Evolutionary conservation across 2,797 vertebrate species (phyloP), one percentile per base, ranked within the genome.

Genomic region (Phrynocephalus vlangalii): DNA sequence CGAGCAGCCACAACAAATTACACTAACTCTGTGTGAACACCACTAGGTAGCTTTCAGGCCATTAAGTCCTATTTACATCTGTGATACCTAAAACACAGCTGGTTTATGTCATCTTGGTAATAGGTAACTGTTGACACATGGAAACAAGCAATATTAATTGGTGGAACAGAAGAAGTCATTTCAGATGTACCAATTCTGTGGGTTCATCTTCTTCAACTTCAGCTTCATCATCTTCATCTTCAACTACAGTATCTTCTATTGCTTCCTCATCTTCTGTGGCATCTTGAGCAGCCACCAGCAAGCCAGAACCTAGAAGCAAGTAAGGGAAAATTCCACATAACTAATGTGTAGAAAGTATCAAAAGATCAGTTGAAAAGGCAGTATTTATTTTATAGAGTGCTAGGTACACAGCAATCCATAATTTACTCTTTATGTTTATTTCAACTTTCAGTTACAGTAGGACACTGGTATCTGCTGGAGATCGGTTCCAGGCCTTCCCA

Each of bases 141-240:
- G 13, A 72, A 28, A 30, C 11, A 2, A 5, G 33, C 24, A 28
- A 50, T 38, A 88, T 85, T 52, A 56, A 20, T 28, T 77, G 48
- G 44, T 60, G 3, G 28, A 76, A 85, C 24, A 56, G 16, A 73
- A 18, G 85, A 22, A 81, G 67, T 38, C 48, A 10, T 71, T 90
- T 26, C 82, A 89, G 28, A 91, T 80, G 95, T 95, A 99, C 99
- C 96, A 99, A 91, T 89, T 99, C 99, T n/a, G 98, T 98, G 11
- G 98, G 98, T 4, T 99, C 99, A 82, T 99, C 99, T 82, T 99
- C 99, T 93, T 99, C 99, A 66, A 99, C 98, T 91, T 99, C 99
- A 1, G 98, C 98, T 95, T 99, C 98, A 85, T 99, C 98, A 83
- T 99, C 99, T 92, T 99, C 99, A 88, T 99, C 99, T 94, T 99